Evolutionary conservation across 2,113 vertebrate species (phyloP).

Genomic region (Andinoacara biseriatus): DNA sequence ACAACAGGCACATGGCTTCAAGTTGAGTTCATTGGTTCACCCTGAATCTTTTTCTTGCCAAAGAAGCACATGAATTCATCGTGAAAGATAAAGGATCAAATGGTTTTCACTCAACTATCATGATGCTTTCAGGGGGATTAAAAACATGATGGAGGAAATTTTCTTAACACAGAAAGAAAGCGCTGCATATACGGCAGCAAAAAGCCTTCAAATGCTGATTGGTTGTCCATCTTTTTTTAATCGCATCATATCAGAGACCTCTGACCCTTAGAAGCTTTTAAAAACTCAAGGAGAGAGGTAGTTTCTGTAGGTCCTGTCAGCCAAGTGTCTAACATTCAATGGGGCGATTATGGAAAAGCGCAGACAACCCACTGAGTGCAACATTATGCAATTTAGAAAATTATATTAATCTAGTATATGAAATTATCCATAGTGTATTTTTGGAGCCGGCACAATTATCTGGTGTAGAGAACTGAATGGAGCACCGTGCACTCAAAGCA

Average conservation of each 20-base stretch:
- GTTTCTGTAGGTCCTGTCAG: slow-evolving; percentile 25
- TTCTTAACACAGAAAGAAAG: not conserved
- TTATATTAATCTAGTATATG: slow-evolving; percentile 47
- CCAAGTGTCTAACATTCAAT: not conserved
- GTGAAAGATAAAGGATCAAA: not conserved
- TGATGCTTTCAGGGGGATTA: not conserved
- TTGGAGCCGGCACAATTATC: slow-evolving; percentile 59
- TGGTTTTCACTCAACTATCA: not conserved
- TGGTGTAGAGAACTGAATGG: slow-evolving; percentile 20
- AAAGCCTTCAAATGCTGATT: slow-evolving; percentile 1
- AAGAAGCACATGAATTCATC: slow-evolving; percentile 10
- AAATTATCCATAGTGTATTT: slow-evolving; percentile 64
- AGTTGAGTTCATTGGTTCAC: not conserved
- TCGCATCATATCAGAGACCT: not conserved
- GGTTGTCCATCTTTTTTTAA: not conserved
- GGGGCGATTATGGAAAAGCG: slow-evolving; percentile 29
- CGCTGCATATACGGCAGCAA: not conserved
- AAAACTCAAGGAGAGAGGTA: slow-evolving; percentile 17
- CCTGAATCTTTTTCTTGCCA: not conserved
- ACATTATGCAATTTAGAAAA: slow-evolving; percentile 60
- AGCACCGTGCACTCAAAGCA: slow-evolving; percentile 15
- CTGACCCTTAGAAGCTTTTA: slow-evolving; percentile 29
- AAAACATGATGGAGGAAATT: slow-evolving; percentile 11
- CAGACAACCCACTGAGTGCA: slow-evolving; percentile 17
- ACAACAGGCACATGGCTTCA: slow-evolving; percentile 18